A percentile compares a stretch with the other conserved stretches of the same genome.
Conservation (phyloP, 2,797 vertebrate species). For the Halcyon chelicuti region DNA sequence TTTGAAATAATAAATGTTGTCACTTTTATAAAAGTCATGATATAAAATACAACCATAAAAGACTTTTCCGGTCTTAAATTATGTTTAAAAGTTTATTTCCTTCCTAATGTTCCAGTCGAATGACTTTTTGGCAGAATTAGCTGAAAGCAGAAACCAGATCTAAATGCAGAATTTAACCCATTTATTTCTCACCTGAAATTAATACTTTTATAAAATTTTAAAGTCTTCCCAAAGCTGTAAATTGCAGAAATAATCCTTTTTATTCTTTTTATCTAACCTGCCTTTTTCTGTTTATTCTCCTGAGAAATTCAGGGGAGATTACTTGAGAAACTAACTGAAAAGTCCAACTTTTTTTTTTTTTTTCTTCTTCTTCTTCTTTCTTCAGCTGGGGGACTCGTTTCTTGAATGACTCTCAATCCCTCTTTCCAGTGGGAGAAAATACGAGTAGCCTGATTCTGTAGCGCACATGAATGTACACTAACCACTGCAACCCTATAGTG, state of each 20-base stretch:
- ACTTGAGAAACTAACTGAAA: neutral
- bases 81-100: constrained; percentile 66
- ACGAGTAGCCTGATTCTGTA: neutral
- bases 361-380: neutral
- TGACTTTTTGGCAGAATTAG: constrained; percentile 48
- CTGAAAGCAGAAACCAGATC: constrained; percentile 11
- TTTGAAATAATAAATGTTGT: constrained; percentile 3
- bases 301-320: neutral
- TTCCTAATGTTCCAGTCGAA: constrained; percentile 66
- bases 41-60: constrained; percentile 45
- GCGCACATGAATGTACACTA: neutral
- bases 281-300: neutral
- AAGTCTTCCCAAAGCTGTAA: neutral
- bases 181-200: neutral
- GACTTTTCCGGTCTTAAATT: constrained; percentile 53
- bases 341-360: neutral
- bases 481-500: neutral
- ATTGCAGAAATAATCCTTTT: neutral
- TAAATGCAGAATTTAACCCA: constrained; percentile 40
- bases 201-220: neutral
- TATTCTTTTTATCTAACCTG: neutral
- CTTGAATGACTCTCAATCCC: neutral
- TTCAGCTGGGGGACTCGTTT: neutral
- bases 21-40: neutral
- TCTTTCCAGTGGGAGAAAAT: neutral